Base-by-base conservation (phyloP, 2,113 vertebrate species). In the Nothoprocta perdicaria region DNA sequence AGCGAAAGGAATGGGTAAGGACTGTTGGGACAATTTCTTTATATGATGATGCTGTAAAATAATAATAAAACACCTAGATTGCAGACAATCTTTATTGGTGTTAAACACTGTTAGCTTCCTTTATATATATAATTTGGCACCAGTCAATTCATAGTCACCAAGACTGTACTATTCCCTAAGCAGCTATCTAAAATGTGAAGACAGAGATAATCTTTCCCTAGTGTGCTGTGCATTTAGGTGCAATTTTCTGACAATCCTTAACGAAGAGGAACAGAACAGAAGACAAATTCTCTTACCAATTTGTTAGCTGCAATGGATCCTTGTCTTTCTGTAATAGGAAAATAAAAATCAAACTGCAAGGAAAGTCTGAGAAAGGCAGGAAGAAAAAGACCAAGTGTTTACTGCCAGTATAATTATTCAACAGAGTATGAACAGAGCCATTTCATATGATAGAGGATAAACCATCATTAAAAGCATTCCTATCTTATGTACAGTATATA, bases 71-170 rank as follows among this genome's bases (percentile, higher is more conserved):
- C 24, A 72, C 4, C 66, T 1, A 1, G 31, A 68, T 76, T 57
- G 22, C 45, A 73, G 43, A 35, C 22, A 57, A 31, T 15, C 43
- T 89, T 40, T 62, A 1, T 5, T 52, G 73, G 29, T 46, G 41
- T 24, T 17, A 69, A 7, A 10, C 7, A 27, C 18, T n/a, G 13
- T 50, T 22, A 50, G 2, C 31, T 88, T 33, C 46, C 41, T 67
- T 50, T 26, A 3, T 0, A 0, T 12, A 13, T 0, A 0, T 33
- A 80, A 66, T 74, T 43, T 33, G 53, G 61, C 57, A 55, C 46
- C 33, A 7, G 1, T 12, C 53, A 40, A 29, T 62, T 2, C 40
- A 53, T 3, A 66, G 31, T 38, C 61, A 53, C 29, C 75, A 40
- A 50, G 55, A 27, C 14, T 6, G 5, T 40, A 6, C 4, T 18